Percentiles rank a stretch among this genome's conserved stretches.
These are phyloP conservation scores for Tromatobia lineatoria DNA, from an alignment of 2,888 invertebrate species.

Conservation along the genomic window DNA sequence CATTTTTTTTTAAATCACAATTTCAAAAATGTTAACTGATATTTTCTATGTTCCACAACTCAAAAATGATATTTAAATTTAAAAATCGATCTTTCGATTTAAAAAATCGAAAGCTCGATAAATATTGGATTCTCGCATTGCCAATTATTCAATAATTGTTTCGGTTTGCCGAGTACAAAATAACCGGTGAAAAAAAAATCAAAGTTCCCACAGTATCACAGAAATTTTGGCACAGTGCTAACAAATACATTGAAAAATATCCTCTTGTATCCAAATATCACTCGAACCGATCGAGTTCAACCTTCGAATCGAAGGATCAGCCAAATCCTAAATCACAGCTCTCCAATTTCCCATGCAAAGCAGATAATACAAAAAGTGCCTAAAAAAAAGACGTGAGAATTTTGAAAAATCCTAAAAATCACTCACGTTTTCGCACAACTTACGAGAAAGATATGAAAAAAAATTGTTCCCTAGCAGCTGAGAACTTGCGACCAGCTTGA, in stretches of 20 bases:
- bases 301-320: too few relatives aligned
- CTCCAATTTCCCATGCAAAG: constrained; percentile 4
- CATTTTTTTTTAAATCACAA: too few relatives aligned
- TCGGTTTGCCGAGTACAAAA: background rate
- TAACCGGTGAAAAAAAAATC: too few relatives aligned
- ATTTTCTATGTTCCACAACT: background rate
- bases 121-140: too few relatives aligned
- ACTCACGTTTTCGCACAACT: constrained; percentile 24
- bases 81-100: background rate
- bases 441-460: constrained; percentile 29
- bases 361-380: background rate
- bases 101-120: background rate
- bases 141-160: background rate
- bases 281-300: too few relatives aligned
- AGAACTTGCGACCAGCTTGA: constrained; percentile 56
- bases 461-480: constrained; percentile 68
- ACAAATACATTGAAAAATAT: too few relatives aligned
- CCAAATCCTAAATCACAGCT: too few relatives aligned
- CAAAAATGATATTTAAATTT: too few relatives aligned
- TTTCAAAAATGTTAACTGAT: too few relatives aligned
- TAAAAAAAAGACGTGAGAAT: constrained; percentile 50
- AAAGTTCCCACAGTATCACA: too few relatives aligned
- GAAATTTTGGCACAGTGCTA: too few relatives aligned
- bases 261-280: too few relatives aligned
- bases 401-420: background rate